Evolutionary conservation across 2,888 invertebrate genomes (phyloP).

Genomic region (Lordiphosa fenestrarum): DNA sequence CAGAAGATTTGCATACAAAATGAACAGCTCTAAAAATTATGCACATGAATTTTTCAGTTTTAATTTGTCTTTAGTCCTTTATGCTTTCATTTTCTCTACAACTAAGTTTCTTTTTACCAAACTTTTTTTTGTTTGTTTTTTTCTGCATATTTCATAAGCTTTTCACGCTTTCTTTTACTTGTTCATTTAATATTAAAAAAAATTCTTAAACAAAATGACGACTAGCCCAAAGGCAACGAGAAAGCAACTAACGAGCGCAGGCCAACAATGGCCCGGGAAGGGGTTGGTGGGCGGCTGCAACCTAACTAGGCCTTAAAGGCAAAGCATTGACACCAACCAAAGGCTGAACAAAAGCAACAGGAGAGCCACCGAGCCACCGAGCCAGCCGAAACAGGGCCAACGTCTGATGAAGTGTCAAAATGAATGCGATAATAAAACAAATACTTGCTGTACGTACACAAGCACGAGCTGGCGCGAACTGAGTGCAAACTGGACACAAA

Average conservation of each 20-base stretch:
- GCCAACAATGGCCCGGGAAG: slow-evolving; percentile 28
- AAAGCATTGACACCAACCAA: slow-evolving; percentile 76
- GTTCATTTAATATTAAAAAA: slow-evolving; percentile 74
- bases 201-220: slow-evolving; percentile 70
- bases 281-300: slow-evolving; percentile 7
- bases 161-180: slow-evolving; percentile 50
- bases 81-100: slow-evolving; percentile 6
- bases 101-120: not conserved
- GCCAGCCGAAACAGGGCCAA: slow-evolving; percentile 64
- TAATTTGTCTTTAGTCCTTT: slow-evolving; percentile 62
- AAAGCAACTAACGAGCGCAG: slow-evolving; percentile 35
- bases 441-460: slow-evolving; percentile 31
- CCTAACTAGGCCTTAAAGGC: slow-evolving; percentile 65
- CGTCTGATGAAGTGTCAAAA: slow-evolving; percentile 76
- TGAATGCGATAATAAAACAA: slow-evolving; percentile 72
- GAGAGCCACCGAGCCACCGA: slow-evolving; percentile 2
- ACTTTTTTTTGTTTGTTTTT: slow-evolving; percentile 5
- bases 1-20: slow-evolving; percentile 65
- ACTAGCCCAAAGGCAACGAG: slow-evolving; percentile 53
- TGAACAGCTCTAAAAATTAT: slow-evolving; percentile 66
- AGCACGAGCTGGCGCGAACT: slow-evolving; percentile 20
- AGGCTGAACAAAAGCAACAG: slow-evolving; percentile 46
- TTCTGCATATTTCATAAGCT: slow-evolving; percentile 60
- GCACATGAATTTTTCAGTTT: slow-evolving; percentile 68
- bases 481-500: slow-evolving; percentile 42